phyloP scores from a whole-genome alignment of 2,113 vertebrate species.

The Petromus typicus region DNA sequence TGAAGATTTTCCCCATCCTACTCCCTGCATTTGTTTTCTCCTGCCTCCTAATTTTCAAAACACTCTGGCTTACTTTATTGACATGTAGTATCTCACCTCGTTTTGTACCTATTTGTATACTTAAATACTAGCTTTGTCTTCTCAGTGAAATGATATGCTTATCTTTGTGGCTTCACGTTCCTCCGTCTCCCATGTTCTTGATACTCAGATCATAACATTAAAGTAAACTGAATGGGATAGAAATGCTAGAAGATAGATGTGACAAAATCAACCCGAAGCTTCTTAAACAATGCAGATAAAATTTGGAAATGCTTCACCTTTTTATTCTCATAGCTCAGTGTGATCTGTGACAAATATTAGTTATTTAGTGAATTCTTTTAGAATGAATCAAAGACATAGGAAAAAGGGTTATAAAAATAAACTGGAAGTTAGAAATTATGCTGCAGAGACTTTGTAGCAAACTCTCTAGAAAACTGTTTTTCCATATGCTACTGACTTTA shows the following conservation, averaged over 20 bases:
- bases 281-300: not conserved
- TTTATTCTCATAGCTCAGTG: not conserved
- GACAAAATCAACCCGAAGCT: not conserved
- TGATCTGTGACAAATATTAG: not conserved
- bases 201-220: not conserved
- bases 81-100: not conserved
- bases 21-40: not conserved
- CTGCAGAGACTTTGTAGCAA: not conserved
- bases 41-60: not conserved
- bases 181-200: not conserved
- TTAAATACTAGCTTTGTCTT: not conserved
- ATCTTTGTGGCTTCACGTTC: accelerated
- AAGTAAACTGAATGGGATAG: not conserved
- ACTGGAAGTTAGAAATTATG: not conserved
- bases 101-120: not conserved
- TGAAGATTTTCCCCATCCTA: slow-evolving; percentile 39
- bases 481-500: not conserved
- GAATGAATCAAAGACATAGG: not conserved
- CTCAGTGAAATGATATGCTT: not conserved
- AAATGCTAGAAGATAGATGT: not conserved
- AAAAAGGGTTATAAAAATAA: not conserved
- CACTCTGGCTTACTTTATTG: not conserved
- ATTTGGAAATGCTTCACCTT: not conserved
- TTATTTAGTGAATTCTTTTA: not conserved
- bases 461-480: not conserved